Conservation (phyloP, 2,113 vertebrate genomes). For the Dendrocopos noguchii region DNA sequence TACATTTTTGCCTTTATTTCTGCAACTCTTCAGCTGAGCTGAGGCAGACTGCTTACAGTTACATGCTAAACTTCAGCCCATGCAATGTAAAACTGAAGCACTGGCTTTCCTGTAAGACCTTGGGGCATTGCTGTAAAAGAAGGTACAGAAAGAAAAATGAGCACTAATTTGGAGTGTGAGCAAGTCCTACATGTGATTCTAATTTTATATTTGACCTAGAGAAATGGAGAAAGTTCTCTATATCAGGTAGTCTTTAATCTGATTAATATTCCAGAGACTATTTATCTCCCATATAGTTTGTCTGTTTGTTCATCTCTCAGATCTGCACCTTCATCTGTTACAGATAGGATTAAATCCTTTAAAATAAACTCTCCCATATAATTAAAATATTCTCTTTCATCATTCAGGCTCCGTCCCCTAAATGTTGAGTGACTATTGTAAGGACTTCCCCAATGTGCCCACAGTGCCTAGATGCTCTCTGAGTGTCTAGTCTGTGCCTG, state of each 20-base stretch:
- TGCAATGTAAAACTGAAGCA: background rate
- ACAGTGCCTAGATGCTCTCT: background rate
- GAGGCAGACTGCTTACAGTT: background rate
- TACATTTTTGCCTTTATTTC: background rate
- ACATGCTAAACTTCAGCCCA: background rate
- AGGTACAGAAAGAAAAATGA: background rate
- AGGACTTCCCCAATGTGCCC: slow-evolving; percentile 20
- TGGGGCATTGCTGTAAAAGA: background rate
- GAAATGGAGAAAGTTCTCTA: background rate
- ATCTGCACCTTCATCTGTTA: slow-evolving; percentile 54
- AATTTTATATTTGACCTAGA: background rate
- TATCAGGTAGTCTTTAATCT: background rate
- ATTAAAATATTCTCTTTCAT: slow-evolving; percentile 51
- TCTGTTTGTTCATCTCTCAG: slow-evolving; percentile 40
- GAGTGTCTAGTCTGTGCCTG: background rate
- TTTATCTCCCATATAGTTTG: background rate
- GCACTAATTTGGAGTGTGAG: background rate
- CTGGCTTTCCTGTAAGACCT: background rate
- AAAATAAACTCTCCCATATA: slow-evolving; percentile 37
- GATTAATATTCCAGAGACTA: slow-evolving; percentile 40
- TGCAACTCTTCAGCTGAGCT: background rate
- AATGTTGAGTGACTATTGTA: slow-evolving; percentile 25
- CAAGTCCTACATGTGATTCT: background rate
- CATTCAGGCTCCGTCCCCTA: slow-evolving; percentile 10
- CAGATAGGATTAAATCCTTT: slow-evolving; percentile 47